phyloP scores from a whole-genome alignment of 2,113 vertebrate genomes.

The Notarius lentiginosus region DNA sequence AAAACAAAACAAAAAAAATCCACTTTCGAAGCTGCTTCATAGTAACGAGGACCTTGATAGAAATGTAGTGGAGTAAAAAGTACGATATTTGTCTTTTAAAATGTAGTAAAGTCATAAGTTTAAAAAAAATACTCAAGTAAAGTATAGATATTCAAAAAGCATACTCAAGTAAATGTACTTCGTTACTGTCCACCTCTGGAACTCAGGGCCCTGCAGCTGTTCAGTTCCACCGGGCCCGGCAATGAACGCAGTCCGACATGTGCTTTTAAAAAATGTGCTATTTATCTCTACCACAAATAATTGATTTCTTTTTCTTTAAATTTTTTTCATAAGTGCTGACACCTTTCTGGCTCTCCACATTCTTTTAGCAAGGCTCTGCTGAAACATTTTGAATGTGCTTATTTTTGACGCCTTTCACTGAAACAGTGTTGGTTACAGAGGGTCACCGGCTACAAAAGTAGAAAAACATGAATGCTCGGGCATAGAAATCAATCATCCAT shows the following conservation, averaged over 20 bases:
- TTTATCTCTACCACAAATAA: constrained; percentile 16
- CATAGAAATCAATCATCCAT: constrained; percentile 23
- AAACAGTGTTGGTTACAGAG: constrained; percentile 11
- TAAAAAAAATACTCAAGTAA: too few species aligned
- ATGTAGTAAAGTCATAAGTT: too few species aligned
- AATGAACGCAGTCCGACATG: background rate
- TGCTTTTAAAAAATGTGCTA: background rate
- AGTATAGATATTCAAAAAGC: too few species aligned
- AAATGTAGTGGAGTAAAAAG: too few species aligned
- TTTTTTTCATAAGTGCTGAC: background rate
- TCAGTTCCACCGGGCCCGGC: background rate
- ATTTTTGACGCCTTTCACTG: constrained; percentile 33
- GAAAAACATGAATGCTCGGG: background rate
- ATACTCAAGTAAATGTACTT: too few species aligned
- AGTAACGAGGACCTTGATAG: too few species aligned
- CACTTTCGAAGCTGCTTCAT: too few species aligned
- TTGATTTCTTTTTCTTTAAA: constrained; percentile 33
- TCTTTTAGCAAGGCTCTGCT: background rate
- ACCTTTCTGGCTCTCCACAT: constrained; percentile 17
- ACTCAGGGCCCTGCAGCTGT: background rate
- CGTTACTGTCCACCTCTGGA: too few species aligned
- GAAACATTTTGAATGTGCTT: constrained; percentile 24
- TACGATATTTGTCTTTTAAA: too few species aligned
- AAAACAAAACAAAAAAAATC: too few species aligned
- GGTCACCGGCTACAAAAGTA: constrained; percentile 17